phyloP scores from a whole-genome alignment of 2,113 vertebrate genomes.

The Xenopus laevis region DNA sequence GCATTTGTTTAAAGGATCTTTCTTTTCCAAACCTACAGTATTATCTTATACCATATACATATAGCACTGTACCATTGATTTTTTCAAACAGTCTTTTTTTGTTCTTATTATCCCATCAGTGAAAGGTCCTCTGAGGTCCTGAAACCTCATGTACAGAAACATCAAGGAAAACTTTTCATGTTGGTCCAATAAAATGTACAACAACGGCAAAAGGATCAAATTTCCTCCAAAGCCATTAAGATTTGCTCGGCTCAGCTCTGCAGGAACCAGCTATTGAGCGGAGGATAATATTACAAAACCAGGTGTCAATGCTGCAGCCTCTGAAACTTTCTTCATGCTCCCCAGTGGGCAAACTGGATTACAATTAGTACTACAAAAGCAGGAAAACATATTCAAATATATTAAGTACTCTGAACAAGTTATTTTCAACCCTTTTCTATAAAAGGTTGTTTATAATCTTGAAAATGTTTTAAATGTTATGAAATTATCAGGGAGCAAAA shows the following conservation, averaged over 20 bases:
- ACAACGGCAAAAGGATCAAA: constrained; percentile 42
- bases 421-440: not conserved
- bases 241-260: constrained; percentile 26
- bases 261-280: constrained; percentile 33
- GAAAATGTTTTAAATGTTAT: not conserved
- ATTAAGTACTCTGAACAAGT: constrained; percentile 32
- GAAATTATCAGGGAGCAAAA: not conserved
- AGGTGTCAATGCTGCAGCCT: constrained; percentile 36
- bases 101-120: constrained; percentile 7
- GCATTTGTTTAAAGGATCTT: not conserved
- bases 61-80: not conserved
- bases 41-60: not conserved
- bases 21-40: not conserved
- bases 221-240: constrained; percentile 40
- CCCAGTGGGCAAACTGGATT: constrained; percentile 7
- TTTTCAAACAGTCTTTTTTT: constrained; percentile 4
- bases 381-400: constrained; percentile 22
- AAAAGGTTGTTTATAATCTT: not conserved
- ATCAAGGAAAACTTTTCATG: constrained; percentile 44
- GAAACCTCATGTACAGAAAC: constrained; percentile 32
- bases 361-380: not conserved
- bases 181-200: constrained; percentile 41
- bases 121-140: constrained; percentile 36
- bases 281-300: constrained; percentile 39
- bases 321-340: not conserved